Percentiles rank a stretch among this genome's conserved stretches.
These are phyloP conservation scores for Scylla paramamosain DNA, from an alignment of 1,140 invertebrate species.

Conservation along the genomic window DNA sequence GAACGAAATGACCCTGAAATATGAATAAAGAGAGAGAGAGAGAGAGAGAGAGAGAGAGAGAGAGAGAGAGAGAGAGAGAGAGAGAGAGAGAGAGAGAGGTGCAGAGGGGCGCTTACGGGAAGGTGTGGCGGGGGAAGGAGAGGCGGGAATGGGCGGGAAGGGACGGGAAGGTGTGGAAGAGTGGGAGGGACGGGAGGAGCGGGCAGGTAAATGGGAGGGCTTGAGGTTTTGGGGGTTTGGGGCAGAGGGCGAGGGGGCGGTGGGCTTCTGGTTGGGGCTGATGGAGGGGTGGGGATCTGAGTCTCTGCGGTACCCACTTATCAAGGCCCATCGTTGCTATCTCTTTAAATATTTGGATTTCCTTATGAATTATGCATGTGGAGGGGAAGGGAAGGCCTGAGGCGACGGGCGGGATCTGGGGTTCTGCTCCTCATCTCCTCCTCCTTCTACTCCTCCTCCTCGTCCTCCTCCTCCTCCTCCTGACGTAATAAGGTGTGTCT, in stretches of 20 bases:
- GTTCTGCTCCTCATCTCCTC: not conserved
- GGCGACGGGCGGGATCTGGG: not conserved
- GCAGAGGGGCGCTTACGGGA: too few species aligned
- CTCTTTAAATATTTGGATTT: constrained; percentile 12
- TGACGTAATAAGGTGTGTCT: constrained; percentile 45
- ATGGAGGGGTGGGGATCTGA: not conserved
- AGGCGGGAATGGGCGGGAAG: too few species aligned
- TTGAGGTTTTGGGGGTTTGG: not conserved
- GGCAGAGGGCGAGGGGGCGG: not conserved
- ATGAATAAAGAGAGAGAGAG: not conserved
- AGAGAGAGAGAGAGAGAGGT: not conserved
- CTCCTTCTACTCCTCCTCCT: not conserved
- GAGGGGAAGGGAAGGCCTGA: not conserved
- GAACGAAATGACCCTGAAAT: not conserved
- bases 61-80: not conserved
- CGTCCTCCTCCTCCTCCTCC: not conserved
- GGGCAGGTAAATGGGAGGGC: not conserved
- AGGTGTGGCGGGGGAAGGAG: too few species aligned
- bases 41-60: not conserved
- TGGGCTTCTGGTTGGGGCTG: not conserved
- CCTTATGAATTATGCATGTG: constrained; percentile 8
- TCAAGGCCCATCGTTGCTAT: constrained; percentile 12
- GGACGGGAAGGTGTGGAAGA: not conserved
- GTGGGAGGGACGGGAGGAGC: not conserved
- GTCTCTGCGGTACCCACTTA: not conserved